Evolutionary conservation across 2,888 invertebrate genomes (phyloP), one percentile per base, ranked within the genome.

Genomic region (Pardosa pseudoannulata): DNA sequence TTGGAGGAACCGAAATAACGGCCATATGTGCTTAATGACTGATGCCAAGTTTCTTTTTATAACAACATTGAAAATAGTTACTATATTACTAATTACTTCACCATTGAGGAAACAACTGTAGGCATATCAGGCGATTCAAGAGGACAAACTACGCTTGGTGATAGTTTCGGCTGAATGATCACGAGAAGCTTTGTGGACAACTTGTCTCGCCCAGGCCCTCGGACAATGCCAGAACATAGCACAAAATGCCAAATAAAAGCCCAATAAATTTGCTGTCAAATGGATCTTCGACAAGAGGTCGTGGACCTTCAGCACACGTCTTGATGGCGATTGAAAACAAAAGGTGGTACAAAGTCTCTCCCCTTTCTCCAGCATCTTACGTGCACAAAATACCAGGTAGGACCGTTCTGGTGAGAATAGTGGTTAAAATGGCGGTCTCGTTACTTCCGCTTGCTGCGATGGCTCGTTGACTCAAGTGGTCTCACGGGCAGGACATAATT

Each of bases 331-430:
- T n/a, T 72, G 71, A 46, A 46, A 72, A 79, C 70, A 79, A 79
- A 79, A 79, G 79, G 39, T 70, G 79, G 39, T 70, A 32, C 78
- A 70, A 36, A 19, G 32, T 70, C 36, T 46, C 76, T 41, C 31
- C 27, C 32, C 19, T 73, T 39, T 46, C 19, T 73, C 72, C 19
- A 56, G 28, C 72, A 32, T 31, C 16, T 41, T 65, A 29, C 65
- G 65, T 65, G 65, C 65, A 5, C 23, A 23, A 56, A 56, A 56
- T 56, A 23, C 19, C 56, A 56, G 6, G 41, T 5, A 46, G 23
- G 56, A 23, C 19, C 32, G 67, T 67, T 28, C 67, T 29, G 23
- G 23, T 27, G 67, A 68, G 19, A 29, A 72, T n/a, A n/a, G 62
- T 50, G 32, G 73, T 32, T n/a, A 73, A 39, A 68, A 1, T 32